A percentile compares a stretch with the other conserved stretches of the same genome.
Evolutionary conservation across 2,888 invertebrate species (phyloP).

Genomic region (Megastigmus dorsalis): DNA sequence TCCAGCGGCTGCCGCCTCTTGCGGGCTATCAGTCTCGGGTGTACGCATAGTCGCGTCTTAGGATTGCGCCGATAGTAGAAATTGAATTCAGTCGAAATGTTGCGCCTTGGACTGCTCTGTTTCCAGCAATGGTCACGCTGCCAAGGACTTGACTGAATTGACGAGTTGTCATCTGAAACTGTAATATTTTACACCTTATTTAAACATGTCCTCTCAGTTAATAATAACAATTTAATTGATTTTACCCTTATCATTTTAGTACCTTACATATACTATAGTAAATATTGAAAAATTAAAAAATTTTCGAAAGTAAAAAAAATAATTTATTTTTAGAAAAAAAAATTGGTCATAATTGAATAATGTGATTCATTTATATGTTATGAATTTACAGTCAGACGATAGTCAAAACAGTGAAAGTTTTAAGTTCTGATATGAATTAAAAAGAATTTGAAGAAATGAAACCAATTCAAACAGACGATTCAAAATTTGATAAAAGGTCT

Average conservation of each 20-base stretch:
- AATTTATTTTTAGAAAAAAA: background rate
- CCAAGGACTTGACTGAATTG: conserved; percentile 93
- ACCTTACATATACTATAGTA: background rate
- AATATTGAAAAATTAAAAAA: background rate
- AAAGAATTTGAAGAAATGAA: too few relatives aligned
- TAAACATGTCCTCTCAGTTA: background rate
- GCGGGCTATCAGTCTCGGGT: conserved; percentile 74
- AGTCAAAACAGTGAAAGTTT: too few relatives aligned
- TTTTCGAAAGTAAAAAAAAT: background rate
- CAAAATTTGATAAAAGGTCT: too few relatives aligned
- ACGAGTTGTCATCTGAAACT: conserved; percentile 88
- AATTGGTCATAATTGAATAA: too few relatives aligned
- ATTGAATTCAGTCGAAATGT: conserved; percentile 84
- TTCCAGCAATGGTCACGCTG: conserved; percentile 94
- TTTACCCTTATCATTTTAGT: too few relatives aligned
- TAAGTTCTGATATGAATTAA: too few relatives aligned
- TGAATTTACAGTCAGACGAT: too few relatives aligned
- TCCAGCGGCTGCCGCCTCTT: conserved; percentile 84
- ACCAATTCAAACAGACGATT: too few relatives aligned
- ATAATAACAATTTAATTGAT: too few relatives aligned
- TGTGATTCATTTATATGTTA: too few relatives aligned
- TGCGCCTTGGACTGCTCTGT: conserved; percentile 84
- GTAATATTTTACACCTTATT: background rate
- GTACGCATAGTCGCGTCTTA: conserved; percentile 72
- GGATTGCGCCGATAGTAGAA: conserved; percentile 82